These are phyloP conservation scores for Prionchulus punctatus DNA, from an alignment of 2,888 invertebrate species.

Conservation along the genomic window DNA sequence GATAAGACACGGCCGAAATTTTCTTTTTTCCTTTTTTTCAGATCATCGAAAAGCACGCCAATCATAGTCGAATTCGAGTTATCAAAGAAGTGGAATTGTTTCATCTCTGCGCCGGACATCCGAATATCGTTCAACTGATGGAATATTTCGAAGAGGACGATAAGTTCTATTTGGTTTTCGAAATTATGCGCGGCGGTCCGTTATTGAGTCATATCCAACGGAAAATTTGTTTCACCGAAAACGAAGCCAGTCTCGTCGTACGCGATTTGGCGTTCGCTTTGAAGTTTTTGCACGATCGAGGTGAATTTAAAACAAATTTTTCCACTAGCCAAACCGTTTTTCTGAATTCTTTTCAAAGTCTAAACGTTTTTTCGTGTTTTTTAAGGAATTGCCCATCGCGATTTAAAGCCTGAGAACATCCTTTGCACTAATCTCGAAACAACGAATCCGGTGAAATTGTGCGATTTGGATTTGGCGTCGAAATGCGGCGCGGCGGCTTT, in stretches of 20 bases:
- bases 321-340: not conserved
- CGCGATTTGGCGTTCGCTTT: slow-evolving; percentile 83
- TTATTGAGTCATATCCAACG: slow-evolving; percentile 80
- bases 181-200: slow-evolving; percentile 86
- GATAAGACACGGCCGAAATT: no score
- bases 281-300: slow-evolving; percentile 81
- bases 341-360: not conserved
- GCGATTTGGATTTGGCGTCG: slow-evolving; percentile 93
- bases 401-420: slow-evolving; percentile 96
- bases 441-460: slow-evolving; percentile 84
- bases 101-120: slow-evolving; percentile 91
- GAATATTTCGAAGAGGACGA: slow-evolving; percentile 37
- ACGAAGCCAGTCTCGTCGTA: slow-evolving; percentile 82
- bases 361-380: not conserved
- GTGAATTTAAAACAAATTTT: slow-evolving; percentile 18
- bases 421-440: slow-evolving; percentile 69
- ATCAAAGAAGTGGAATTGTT: slow-evolving; percentile 97
- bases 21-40: not conserved
- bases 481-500: slow-evolving; percentile 41
- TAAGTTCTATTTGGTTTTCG: slow-evolving; percentile 83
- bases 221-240: slow-evolving; percentile 78
- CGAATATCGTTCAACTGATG: slow-evolving; percentile 38
- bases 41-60: slow-evolving; percentile 40
- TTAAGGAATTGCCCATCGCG: slow-evolving; percentile 62
- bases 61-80: slow-evolving; percentile 79